A percentile compares a stretch with the other conserved stretches of the same genome.
Evolutionary conservation across 2,797 vertebrate genomes (phyloP).

Genomic region (Amazona finschi): DNA sequence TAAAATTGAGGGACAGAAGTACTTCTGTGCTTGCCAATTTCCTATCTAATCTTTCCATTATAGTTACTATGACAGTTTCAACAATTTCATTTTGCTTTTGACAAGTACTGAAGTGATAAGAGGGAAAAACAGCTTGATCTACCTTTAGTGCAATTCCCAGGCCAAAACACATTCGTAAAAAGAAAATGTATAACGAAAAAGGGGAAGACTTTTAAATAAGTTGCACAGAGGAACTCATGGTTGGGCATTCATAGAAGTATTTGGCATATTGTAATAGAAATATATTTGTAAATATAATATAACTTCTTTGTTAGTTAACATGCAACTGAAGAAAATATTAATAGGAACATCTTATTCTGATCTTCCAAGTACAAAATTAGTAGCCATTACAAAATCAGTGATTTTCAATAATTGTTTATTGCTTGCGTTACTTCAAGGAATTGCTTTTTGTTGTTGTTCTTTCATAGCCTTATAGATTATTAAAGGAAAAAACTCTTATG

Average conservation of each 20-base stretch:
- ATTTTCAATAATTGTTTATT: not conserved
- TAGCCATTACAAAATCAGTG: not conserved
- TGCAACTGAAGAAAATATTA: not conserved
- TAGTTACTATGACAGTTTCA: not conserved
- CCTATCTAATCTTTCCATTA: not conserved
- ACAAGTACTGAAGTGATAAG: not conserved
- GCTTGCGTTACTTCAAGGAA: not conserved
- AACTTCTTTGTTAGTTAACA: not conserved
- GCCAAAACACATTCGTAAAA: not conserved
- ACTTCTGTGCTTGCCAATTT: not conserved
- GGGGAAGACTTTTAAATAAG: not conserved
- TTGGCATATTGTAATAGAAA: not conserved
- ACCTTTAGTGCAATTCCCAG: not conserved
- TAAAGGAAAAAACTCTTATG: not conserved
- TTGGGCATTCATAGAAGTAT: not conserved
- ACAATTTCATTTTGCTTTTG: not conserved
- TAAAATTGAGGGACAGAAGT: not conserved
- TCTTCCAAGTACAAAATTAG: not conserved
- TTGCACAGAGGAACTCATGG: not conserved
- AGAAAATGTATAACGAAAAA: not conserved
- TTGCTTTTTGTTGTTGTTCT: not conserved
- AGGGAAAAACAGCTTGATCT: not conserved
- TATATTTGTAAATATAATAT: not conserved
- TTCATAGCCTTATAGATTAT: not conserved
- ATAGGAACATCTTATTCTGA: not conserved